Evolutionary conservation across 2,888 invertebrate genomes (phyloP).

Genomic region (Cheilosia scutellata): DNA sequence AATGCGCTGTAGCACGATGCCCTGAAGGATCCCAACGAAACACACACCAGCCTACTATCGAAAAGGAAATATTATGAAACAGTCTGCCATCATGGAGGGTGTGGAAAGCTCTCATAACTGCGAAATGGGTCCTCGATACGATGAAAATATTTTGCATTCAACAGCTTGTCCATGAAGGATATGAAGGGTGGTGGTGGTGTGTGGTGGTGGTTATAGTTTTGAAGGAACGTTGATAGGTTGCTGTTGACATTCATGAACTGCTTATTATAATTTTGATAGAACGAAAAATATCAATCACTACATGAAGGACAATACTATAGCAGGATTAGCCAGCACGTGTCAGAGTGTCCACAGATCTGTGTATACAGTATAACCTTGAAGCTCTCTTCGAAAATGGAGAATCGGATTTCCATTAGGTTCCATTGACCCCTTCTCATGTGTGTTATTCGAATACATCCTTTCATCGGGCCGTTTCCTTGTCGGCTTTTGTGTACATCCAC

Average conservation of each 20-base stretch:
- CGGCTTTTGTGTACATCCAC: slow-evolving; percentile 24
- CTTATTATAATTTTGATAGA: slow-evolving; percentile 46
- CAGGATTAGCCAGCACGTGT: slow-evolving; percentile 38
- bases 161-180: slow-evolving; percentile 68
- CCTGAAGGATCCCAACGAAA: slow-evolving; percentile 6
- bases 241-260: slow-evolving; percentile 30
- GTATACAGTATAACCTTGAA: slow-evolving; percentile 11
- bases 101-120: slow-evolving; percentile 42
- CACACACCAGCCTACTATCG: not conserved
- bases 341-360: slow-evolving; percentile 22
- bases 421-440: slow-evolving; percentile 35
- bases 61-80: slow-evolving; percentile 42
- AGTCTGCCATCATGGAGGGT: slow-evolving; percentile 15
- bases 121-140: slow-evolving; percentile 32
- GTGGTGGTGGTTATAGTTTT: not conserved
- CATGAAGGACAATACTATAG: slow-evolving; percentile 13
- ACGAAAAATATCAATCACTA: slow-evolving; percentile 8
- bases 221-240: slow-evolving; percentile 26
- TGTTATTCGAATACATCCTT: slow-evolving; percentile 10
- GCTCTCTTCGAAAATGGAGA: not conserved
- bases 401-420: not conserved
- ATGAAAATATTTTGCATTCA: slow-evolving; percentile 70
- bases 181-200: slow-evolving; percentile 12
- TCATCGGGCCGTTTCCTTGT: not conserved
- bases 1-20: slow-evolving; percentile 64